Base-by-base conservation (phyloP, 2,888 invertebrate species). In the Pyrocoelia pectoralis region DNA sequence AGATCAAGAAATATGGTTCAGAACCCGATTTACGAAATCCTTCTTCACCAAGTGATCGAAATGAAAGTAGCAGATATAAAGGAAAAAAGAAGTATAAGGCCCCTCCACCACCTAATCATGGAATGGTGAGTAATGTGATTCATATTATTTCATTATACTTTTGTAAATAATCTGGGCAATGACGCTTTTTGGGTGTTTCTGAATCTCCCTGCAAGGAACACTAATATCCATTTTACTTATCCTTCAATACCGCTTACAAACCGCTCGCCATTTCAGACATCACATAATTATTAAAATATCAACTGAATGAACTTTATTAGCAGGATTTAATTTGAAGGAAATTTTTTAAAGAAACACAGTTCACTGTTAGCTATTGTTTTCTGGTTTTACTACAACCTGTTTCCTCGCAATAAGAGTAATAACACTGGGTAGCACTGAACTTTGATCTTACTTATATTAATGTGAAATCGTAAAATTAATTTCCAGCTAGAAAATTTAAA, bases 71-170 rank as follows among this genome's bases (percentile, higher is more conserved):
- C 64, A 83, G 80, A 68, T 80, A 74, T 58, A 83, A 79, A 79
- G 85, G 86, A 60, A 89, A 89, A 74, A 89, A 93, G 77, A 92
- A 92, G 80, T 91, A 92, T 77, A 87, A 88, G 83, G 93, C 93
- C 1, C 91, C 91, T 13, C 85, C 88, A 62, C 90, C 91, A 57
- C 86, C 86, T 13, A 59, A 13, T 84, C 55, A 18, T 54, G 19
- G 46, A 33, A 72, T 50, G 72, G 73, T 49, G 75, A 73, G 54
- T 72, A 68, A 10, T 24, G 24, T 5, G n/a, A n/a, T n/a, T n/a
- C n/a, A n/a, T n/a, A n/a, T n/a, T n/a, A 24, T 6, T 6, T 24
- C 24, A 24, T 6, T 24, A 24, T 33, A 33, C 33, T 33, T 33
- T n/a, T 33, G 33, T 33, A 33, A 33, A 33, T 33, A 33, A 33